Base-by-base conservation (phyloP, 2,888 invertebrate genomes). In the Tuta absoluta region DNA sequence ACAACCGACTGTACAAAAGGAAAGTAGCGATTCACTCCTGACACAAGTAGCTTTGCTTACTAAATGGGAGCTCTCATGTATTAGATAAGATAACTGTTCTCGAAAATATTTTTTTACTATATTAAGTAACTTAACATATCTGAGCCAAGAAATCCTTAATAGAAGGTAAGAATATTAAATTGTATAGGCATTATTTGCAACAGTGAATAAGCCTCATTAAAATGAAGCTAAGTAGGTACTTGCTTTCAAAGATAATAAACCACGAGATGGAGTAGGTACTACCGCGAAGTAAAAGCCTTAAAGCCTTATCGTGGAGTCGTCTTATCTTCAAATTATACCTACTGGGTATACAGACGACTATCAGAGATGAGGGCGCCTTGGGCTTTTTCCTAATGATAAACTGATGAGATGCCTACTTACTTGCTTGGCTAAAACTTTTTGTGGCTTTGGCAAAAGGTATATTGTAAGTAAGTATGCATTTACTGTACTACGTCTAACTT, bases 211-310 rank as follows among this genome's bases (percentile, higher is more conserved):
- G 21, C 21, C 23, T 21, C 51, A 51, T 51, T 51, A 21, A 51
- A 21, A 51, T 51, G 21, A 51, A 12, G 21, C 21, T 12, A 51
- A 21, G 51, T 51, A 51, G 19, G 21, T 51, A 21, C 21, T 51
- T 8, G 21, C 51, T 51, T 8, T 12, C 51, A 51, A 51, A 21
- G 51, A 51, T 51, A 51, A 51, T 51, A 21, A 51, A 51, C 51
- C 51, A 51, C 51, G 23, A 21, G 51, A 23, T 23, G 7, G 51
- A 51, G 51, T 51, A 41, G 12, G 14, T n/a, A 41, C 12, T 41
- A 41, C n/a, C 12, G 41, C 41, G 12, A 2, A 33, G 41, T 8
- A 41, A 41, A 41, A 41, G 41, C 41, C 41, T 41, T 41, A 41
- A 41, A 41, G n/a, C 41, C 41, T 41, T 41, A 41, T 41, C n/a